Conservation (phyloP, 1,140 invertebrate species). For the Megathymus violae region DNA sequence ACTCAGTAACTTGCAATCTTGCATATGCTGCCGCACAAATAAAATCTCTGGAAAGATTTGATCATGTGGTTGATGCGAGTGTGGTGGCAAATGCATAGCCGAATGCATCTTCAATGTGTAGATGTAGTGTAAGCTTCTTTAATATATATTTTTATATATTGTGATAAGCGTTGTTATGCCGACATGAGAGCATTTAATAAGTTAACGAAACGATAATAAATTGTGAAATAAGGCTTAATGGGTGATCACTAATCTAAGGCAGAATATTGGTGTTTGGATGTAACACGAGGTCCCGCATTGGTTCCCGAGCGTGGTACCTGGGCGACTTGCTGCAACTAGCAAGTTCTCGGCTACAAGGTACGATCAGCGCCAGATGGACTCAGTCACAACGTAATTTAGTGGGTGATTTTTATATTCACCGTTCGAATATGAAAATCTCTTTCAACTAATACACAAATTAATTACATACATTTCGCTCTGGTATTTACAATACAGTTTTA, state of each 20-base stretch:
- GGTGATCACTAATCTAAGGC: slow-evolving; percentile 59
- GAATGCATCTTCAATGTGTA: slow-evolving; percentile 79
- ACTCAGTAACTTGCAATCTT: slow-evolving; percentile 71
- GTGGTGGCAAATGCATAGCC: slow-evolving; percentile 79
- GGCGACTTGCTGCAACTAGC: slow-evolving; percentile 80
- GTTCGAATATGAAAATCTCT: slow-evolving; percentile 78
- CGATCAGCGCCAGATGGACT: slow-evolving; percentile 62
- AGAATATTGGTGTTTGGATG: slow-evolving; percentile 24
- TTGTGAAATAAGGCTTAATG: slow-evolving; percentile 53
- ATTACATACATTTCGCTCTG: slow-evolving; percentile 51
- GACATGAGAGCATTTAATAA: slow-evolving; percentile 79
- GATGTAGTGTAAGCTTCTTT: slow-evolving; percentile 81
- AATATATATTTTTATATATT: slow-evolving; percentile 84
- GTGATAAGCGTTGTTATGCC: slow-evolving; percentile 82
- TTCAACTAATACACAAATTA: slow-evolving; percentile 74
- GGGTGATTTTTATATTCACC: slow-evolving; percentile 78
- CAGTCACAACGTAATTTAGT: slow-evolving; percentile 63
- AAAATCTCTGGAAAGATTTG: slow-evolving; percentile 58
- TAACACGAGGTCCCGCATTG: slow-evolving; percentile 36
- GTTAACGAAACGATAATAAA: slow-evolving; percentile 65
- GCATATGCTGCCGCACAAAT: slow-evolving; percentile 81
- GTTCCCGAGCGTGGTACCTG: slow-evolving; percentile 65
- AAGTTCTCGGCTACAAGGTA: slow-evolving; percentile 76
- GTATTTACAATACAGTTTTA: slow-evolving; percentile 42
- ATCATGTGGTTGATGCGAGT: slow-evolving; percentile 61